Percentiles rank a stretch among this genome's conserved stretches.
Conservation (phyloP, 2,797 vertebrate species). For the Choloepus didactylus region DNA sequence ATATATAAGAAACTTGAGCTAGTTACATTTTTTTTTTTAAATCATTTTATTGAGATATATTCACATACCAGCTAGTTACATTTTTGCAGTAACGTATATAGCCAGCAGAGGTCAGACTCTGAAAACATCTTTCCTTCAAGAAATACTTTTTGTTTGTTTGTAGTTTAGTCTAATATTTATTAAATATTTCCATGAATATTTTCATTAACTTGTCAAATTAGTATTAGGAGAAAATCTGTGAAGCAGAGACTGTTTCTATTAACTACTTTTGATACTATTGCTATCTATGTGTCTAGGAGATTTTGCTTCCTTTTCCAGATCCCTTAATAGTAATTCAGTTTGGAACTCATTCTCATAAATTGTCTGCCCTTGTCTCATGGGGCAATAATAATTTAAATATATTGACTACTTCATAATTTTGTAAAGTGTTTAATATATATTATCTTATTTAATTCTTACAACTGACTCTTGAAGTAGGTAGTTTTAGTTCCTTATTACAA, state of each 20-base stretch:
- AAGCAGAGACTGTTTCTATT: background rate
- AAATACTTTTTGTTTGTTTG: background rate
- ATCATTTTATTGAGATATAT: too few relatives aligned
- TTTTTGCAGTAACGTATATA: background rate
- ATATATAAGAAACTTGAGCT: background rate
- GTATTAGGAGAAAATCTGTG: background rate
- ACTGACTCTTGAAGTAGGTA: background rate
- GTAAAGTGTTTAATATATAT: background rate
- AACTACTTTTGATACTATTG: background rate
- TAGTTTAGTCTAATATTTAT: slow-evolving; percentile 29
- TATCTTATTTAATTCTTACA: slow-evolving; percentile 29
- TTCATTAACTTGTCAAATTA: slow-evolving; percentile 41
- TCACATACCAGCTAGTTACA: background rate
- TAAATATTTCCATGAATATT: slow-evolving; percentile 17
- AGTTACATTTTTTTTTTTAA: background rate
- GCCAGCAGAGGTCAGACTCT: slow-evolving; percentile 49
- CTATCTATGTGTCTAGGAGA: background rate
- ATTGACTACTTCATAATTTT: slow-evolving; percentile 6
- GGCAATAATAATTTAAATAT: background rate
- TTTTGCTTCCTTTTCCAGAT: background rate
- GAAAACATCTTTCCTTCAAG: slow-evolving; percentile 34
- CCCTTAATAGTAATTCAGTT: background rate
- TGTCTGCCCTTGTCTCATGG: slow-evolving; percentile 20
- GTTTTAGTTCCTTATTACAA: slow-evolving; percentile 33
- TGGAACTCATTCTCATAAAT: background rate